These are phyloP conservation scores for Calosoma granatense DNA, from an alignment of 1,140 invertebrate genomes.

Conservation along the genomic window DNA sequence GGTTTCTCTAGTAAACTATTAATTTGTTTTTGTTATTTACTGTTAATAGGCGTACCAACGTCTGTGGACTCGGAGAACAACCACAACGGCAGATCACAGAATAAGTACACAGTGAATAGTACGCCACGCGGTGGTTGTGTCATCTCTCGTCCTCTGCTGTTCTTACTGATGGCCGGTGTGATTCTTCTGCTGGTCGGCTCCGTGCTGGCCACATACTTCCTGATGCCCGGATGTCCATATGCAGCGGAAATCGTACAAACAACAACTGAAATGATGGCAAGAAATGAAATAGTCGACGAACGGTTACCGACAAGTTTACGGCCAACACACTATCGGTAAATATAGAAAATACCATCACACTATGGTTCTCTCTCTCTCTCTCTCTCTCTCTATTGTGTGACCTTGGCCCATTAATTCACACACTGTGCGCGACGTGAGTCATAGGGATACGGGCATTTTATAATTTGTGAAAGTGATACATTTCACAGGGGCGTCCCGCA, in stretches of 20 bases:
- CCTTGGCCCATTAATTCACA: too few relatives aligned
- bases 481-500: too few relatives aligned
- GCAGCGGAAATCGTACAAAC: neutral
- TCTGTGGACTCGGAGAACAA: neutral
- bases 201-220: neutral
- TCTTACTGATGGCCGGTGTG: neutral
- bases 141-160: neutral
- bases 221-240: neutral
- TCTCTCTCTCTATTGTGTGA: too few relatives aligned
- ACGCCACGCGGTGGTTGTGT: neutral
- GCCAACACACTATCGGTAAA: neutral
- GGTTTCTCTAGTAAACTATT: too few relatives aligned
- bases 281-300: neutral
- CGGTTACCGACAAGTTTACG: neutral
- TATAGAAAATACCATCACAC: too few relatives aligned
- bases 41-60: neutral
- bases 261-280: neutral
- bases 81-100: neutral
- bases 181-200: neutral
- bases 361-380: too few relatives aligned
- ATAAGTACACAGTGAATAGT: neutral
- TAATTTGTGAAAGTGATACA: too few relatives aligned
- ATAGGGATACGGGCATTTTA: too few relatives aligned
- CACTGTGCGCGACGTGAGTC: too few relatives aligned
- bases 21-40: too few relatives aligned